Percentiles rank a stretch among this genome's conserved stretches.
These are phyloP conservation scores for Rattus rattus DNA, from an alignment of 2,113 vertebrate species.

Conservation along the genomic window DNA sequence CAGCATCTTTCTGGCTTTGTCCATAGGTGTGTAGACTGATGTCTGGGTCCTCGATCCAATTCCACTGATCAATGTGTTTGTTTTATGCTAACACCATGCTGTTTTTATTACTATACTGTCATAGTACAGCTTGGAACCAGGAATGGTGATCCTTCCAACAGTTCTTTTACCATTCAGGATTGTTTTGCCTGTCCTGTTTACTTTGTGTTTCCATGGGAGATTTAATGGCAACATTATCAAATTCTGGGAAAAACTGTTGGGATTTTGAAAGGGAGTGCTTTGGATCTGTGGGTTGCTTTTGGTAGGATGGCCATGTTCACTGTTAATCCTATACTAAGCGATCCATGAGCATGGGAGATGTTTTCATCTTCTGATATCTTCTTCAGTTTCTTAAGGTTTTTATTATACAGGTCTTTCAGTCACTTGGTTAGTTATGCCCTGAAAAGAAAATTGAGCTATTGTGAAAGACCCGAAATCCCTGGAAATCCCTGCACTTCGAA, in stretches of 20 bases:
- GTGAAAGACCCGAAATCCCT: not conserved
- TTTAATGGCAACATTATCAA: no score
- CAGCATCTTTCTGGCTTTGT: not conserved
- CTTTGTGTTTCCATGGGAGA: not conserved
- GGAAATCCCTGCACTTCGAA: not conserved
- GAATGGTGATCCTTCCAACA: not conserved
- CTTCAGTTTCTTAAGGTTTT: not conserved
- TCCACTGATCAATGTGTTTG: not conserved
- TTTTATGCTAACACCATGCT: not conserved
- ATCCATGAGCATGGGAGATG: not conserved
- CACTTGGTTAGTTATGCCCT: not conserved
- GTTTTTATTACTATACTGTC: not conserved
- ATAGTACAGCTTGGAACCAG: not conserved
- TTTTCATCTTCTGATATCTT: not conserved
- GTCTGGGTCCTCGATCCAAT: not conserved
- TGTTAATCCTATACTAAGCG: not conserved
- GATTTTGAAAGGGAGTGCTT: not conserved
- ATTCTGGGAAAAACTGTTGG: not conserved
- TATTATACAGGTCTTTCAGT: not conserved
- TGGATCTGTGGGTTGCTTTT: not conserved
- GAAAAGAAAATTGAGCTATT: not conserved
- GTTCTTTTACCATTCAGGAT: not conserved
- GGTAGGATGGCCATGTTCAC: not conserved
- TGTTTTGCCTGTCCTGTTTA: not conserved
- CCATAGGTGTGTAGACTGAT: not conserved